Percentiles rank a stretch among this genome's conserved stretches.
These are phyloP conservation scores for Paratilapia polleni DNA, from an alignment of 2,113 vertebrate species.

Conservation along the genomic window DNA sequence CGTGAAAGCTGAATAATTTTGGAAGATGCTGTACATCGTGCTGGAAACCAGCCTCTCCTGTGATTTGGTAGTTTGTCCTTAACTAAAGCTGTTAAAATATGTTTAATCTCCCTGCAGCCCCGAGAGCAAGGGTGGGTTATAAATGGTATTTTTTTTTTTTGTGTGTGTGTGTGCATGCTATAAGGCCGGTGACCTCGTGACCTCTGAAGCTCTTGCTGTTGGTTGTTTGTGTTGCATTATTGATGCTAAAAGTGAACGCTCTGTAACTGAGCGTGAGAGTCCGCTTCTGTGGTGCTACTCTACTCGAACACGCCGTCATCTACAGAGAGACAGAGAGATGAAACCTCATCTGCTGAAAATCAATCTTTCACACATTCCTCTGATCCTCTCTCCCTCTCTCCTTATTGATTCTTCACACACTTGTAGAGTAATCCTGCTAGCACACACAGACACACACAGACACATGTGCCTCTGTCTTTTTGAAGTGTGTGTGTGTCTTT, in stretches of 20 bases:
- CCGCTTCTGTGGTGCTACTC: background rate
- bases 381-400: background rate
- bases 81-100: background rate
- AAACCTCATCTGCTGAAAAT: constrained; percentile 47
- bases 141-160: background rate
- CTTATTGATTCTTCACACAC: constrained; percentile 61
- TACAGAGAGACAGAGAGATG: background rate
- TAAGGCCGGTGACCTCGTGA: background rate
- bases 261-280: background rate
- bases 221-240: background rate
- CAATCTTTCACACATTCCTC: constrained; percentile 58
- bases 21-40: background rate
- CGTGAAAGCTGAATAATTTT: background rate
- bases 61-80: too few species aligned
- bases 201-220: background rate
- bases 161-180: too few species aligned
- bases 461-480: constrained; percentile 37
- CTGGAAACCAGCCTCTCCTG: background rate
- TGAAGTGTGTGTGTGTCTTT: constrained; percentile 55
- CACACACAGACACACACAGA: background rate
- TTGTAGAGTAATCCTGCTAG: constrained; percentile 27
- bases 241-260: background rate
- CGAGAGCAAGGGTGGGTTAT: background rate
- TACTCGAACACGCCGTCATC: background rate
- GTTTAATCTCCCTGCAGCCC: background rate